These are phyloP conservation scores for Glaucomys volans DNA, from an alignment of 2,113 vertebrate species.

Conservation along the genomic window DNA sequence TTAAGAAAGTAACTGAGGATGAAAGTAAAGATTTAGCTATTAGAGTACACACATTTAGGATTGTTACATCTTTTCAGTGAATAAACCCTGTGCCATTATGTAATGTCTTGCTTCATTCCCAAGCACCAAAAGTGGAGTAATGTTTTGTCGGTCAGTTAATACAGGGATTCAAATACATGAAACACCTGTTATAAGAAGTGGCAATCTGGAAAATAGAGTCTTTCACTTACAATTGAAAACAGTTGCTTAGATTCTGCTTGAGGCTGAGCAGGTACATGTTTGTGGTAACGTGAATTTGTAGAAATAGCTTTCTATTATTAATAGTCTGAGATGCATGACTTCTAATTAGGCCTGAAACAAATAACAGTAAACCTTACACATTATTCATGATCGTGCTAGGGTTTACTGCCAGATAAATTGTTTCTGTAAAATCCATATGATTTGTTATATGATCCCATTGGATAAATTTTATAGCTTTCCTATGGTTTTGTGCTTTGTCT, in stretches of 20 bases:
- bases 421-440: conserved; percentile 74
- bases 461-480: conserved; percentile 67
- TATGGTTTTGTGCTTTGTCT: conserved; percentile 39
- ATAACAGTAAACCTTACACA: conserved; percentile 72
- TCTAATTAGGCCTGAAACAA: conserved; percentile 83
- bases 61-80: not conserved
- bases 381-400: conserved; percentile 76
- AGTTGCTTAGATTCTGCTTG: not conserved
- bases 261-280: conserved; percentile 65
- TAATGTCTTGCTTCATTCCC: not conserved
- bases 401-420: conserved; percentile 76
- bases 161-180: not conserved
- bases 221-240: not conserved
- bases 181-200: not conserved
- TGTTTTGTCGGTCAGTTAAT: not conserved
- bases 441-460: conserved; percentile 66
- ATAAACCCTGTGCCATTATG: not conserved
- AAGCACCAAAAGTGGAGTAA: not conserved
- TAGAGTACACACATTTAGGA: not conserved
- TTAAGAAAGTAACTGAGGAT: not conserved
- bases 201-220: not conserved
- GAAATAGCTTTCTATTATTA: conserved; percentile 82
- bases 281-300: conserved; percentile 73
- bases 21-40: not conserved
- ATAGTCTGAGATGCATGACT: conserved; percentile 77